These are phyloP conservation scores for Rhyzopertha dominica DNA, from an alignment of 1,140 invertebrate species.

Conservation along the genomic window DNA sequence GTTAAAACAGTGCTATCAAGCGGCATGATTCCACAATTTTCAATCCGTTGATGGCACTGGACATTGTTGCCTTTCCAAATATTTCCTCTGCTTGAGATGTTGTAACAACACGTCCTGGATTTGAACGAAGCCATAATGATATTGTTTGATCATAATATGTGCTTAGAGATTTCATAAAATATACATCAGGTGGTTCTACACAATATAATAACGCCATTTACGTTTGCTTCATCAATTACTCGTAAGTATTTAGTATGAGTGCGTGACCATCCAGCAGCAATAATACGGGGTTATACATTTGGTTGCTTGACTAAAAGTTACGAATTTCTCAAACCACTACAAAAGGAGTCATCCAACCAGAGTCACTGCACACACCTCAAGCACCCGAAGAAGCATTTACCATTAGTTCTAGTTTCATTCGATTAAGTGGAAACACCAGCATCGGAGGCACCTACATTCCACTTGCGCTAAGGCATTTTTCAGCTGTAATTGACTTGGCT, in stretches of 20 bases:
- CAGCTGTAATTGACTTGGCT: slow-evolving; percentile 29
- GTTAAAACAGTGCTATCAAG: no score
- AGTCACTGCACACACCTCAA: slow-evolving; percentile 21
- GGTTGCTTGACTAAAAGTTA: slow-evolving; percentile 31
- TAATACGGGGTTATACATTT: slow-evolving; percentile 30
- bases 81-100: no score
- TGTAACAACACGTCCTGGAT: no score
- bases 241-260: slow-evolving; percentile 4
- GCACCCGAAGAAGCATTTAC: slow-evolving; percentile 28
- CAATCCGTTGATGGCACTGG: no score
- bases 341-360: slow-evolving; percentile 32
- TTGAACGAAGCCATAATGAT: no score
- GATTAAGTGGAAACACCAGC: slow-evolving; percentile 32
- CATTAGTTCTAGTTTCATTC: slow-evolving; percentile 34
- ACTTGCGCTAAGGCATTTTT: slow-evolving; percentile 38
- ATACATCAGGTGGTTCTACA: no score
- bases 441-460: slow-evolving; percentile 43
- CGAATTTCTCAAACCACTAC: slow-evolving; percentile 33
- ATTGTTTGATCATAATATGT: no score
- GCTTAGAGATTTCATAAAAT: no score
- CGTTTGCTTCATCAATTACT: no score
- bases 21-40: no score
- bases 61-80: no score
- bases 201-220: no score
- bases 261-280: slow-evolving; percentile 39